These are phyloP conservation scores for Cataglyphis hispanica DNA, from an alignment of 1,140 invertebrate species.

Conservation along the genomic window DNA sequence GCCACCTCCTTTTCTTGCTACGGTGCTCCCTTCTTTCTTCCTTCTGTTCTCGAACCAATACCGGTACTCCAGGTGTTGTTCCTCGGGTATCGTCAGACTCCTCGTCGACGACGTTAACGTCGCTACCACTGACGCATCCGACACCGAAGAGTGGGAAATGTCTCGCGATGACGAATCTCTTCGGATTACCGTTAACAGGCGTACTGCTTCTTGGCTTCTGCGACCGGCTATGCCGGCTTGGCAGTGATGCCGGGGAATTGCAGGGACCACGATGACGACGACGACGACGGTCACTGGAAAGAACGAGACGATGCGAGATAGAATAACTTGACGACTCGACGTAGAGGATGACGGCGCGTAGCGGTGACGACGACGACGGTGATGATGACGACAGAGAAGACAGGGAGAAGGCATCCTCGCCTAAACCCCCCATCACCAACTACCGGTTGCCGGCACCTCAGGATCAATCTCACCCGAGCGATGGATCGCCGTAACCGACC, in stretches of 20 bases:
- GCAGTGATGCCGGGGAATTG: background rate
- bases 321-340: slow-evolving; percentile 36
- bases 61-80: slow-evolving; percentile 20
- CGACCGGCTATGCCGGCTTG: slow-evolving; percentile 2
- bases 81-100: slow-evolving; percentile 19
- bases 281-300: slow-evolving; percentile 54
- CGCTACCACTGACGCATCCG: slow-evolving; percentile 37
- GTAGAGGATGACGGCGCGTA: slow-evolving; percentile 56
- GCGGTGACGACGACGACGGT: slow-evolving; percentile 70
- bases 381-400: slow-evolving; percentile 79
- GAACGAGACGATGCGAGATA: slow-evolving; percentile 26
- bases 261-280: slow-evolving; percentile 61
- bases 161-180: slow-evolving; percentile 8
- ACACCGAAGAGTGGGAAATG: slow-evolving; percentile 28
- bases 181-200: background rate
- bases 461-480: slow-evolving; percentile 76
- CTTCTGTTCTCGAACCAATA: slow-evolving; percentile 15
- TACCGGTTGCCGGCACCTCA: slow-evolving; percentile 77
- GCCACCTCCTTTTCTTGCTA: slow-evolving; percentile 40
- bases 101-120: slow-evolving; percentile 32
- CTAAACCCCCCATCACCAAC: slow-evolving; percentile 86
- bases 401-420: slow-evolving; percentile 86
- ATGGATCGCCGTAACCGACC: slow-evolving; percentile 72
- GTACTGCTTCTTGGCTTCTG: slow-evolving; percentile 6
- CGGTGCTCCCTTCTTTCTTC: slow-evolving; percentile 37